These are phyloP conservation scores for Apantesis nais DNA, from an alignment of 2,888 invertebrate genomes.

Conservation along the genomic window DNA sequence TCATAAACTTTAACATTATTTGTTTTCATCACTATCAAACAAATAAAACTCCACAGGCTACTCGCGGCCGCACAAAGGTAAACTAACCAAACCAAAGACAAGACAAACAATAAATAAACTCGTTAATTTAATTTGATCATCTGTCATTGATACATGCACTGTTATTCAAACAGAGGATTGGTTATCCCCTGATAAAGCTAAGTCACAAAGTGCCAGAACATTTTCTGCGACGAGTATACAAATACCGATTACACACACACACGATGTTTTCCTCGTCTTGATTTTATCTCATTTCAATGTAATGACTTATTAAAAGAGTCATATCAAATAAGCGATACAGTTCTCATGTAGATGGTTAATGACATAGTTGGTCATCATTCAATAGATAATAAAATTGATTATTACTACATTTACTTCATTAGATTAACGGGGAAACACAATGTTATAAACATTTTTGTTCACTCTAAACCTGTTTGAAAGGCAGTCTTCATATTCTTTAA, in stretches of 20 bases:
- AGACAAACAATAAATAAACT: slow-evolving; percentile 17
- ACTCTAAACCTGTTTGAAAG: slow-evolving; percentile 20
- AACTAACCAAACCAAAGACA: slow-evolving; percentile 15
- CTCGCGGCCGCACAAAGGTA: slow-evolving; percentile 11
- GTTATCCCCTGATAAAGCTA: slow-evolving; percentile 32
- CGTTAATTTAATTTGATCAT: slow-evolving; percentile 17
- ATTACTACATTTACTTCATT: slow-evolving; percentile 57
- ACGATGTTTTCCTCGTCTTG: slow-evolving; percentile 44
- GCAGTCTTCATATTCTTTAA: not conserved
- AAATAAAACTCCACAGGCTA: slow-evolving; percentile 25
- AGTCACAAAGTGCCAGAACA: slow-evolving; percentile 31
- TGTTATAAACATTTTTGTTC: not conserved
- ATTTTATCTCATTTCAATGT: slow-evolving; percentile 38
- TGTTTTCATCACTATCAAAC: slow-evolving; percentile 35
- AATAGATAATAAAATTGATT: slow-evolving; percentile 47
- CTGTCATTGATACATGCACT: slow-evolving; percentile 6
- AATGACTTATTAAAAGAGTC: slow-evolving; percentile 29
- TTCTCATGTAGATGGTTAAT: slow-evolving; percentile 36
- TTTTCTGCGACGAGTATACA: slow-evolving; percentile 37
- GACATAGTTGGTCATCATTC: slow-evolving; percentile 43
- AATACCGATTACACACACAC: slow-evolving; percentile 24
- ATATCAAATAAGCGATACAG: slow-evolving; percentile 28
- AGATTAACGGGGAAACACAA: slow-evolving; percentile 50
- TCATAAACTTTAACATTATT: slow-evolving; percentile 47
- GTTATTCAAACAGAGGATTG: slow-evolving; percentile 22